Conservation (phyloP, 2,888 invertebrate species). For the Pristionchus fissidentatus region DNA sequence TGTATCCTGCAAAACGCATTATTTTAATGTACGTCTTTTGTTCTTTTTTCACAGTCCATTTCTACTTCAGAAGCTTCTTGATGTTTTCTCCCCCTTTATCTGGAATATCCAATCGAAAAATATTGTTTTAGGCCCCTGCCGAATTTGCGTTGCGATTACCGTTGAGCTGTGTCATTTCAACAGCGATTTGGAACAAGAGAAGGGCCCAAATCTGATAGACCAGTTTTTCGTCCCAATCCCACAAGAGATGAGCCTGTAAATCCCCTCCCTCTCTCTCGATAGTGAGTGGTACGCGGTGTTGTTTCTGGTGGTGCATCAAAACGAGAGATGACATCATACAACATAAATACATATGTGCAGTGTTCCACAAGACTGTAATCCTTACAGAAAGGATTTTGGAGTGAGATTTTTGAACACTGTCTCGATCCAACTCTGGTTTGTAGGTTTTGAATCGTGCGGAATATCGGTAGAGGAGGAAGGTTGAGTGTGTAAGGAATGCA, state of each 20-base stretch:
- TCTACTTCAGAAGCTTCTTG: too few relatives aligned
- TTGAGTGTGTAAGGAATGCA: too few relatives aligned
- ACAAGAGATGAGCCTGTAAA: neutral
- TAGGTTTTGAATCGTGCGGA: too few relatives aligned
- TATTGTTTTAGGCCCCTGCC: neutral
- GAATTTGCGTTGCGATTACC: slow-evolving; percentile 1
- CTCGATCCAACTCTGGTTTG: neutral
- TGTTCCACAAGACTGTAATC: neutral
- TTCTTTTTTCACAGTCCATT: too few relatives aligned
- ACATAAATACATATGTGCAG: too few relatives aligned
- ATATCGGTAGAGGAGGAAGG: too few relatives aligned
- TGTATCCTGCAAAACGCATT: too few relatives aligned
- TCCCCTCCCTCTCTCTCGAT: neutral
- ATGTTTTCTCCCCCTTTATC: neutral
- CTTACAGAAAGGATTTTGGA: neutral
- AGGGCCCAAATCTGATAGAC: neutral
- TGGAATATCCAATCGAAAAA: neutral
- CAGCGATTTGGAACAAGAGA: neutral
- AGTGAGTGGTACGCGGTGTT: neutral
- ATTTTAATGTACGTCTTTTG: too few relatives aligned
- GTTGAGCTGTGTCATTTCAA: too few relatives aligned
- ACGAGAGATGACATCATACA: slow-evolving; percentile 16
- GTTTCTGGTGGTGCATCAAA: slow-evolving; percentile 13
- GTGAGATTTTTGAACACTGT: neutral
- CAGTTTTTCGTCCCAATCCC: slow-evolving; percentile 29